A percentile compares a stretch with the other conserved stretches of the same genome.
Conservation (phyloP, 2,888 invertebrate species). For the Eutolmus rufibarbis region DNA sequence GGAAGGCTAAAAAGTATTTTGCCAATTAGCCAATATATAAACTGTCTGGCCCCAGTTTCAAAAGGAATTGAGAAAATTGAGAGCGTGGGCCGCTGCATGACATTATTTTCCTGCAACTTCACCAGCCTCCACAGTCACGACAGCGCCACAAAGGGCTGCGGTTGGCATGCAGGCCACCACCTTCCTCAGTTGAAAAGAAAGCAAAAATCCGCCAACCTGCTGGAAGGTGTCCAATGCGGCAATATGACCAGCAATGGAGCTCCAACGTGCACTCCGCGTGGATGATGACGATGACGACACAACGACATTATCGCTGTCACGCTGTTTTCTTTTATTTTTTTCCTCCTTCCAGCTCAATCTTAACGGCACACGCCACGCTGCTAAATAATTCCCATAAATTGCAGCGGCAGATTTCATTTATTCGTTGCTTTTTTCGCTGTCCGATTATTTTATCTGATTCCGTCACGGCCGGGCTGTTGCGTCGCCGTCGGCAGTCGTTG, state of each 20-base stretch:
- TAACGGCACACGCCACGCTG: constrained; percentile 25
- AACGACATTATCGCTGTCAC: background rate
- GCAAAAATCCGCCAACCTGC: background rate
- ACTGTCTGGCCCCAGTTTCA: background rate
- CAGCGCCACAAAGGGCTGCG: background rate
- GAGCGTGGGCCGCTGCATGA: background rate
- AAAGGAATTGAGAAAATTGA: background rate
- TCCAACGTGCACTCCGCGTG: background rate
- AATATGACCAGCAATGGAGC: background rate
- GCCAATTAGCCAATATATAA: background rate
- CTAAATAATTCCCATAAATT: constrained; percentile 21
- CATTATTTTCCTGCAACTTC: background rate
- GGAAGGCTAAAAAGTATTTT: background rate
- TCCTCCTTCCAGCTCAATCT: background rate
- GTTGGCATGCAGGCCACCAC: background rate
- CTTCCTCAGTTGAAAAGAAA: background rate
- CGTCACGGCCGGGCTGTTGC: background rate
- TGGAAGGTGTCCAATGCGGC: background rate
- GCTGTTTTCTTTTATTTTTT: background rate
- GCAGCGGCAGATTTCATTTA: constrained; percentile 10
- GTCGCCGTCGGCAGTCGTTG: background rate
- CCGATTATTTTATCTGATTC: constrained; percentile 24
- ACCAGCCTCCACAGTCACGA: background rate
- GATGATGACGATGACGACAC: background rate
- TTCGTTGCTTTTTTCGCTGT: background rate